Evolutionary conservation across 1,140 invertebrate genomes (phyloP), one percentile per base, ranked within the genome.

Genomic region (Halictus rubicundus): DNA sequence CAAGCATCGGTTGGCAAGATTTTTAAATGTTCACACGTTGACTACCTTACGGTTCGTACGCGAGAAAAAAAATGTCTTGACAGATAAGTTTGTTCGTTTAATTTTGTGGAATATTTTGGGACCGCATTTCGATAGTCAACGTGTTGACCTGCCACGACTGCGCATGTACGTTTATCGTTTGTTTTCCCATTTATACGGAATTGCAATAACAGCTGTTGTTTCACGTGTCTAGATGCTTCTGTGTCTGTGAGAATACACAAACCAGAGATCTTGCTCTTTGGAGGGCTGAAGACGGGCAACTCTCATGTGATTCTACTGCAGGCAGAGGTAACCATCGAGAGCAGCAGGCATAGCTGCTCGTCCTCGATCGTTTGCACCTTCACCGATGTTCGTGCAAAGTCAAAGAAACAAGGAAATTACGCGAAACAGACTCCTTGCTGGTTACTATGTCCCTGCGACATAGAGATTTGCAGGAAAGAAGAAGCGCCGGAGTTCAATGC

Each of bases 211-310:
- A 12, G 14, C 42, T 1, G 42, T 9, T 46, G 12, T 49, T 65
- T 39, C 52, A 19, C 42, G 42, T 25, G 59, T 69, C 0, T 46
- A 86, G 84, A 76, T 74, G 74, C 84, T 21, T 80, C 86, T 1
- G 25, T 97, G 81, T 96, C 96, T 1, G 90, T 96, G 19, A 94
- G 96, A 86, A 94, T 96, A 78, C 95, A 96, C 60, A 95, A 96
- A 84, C 96, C 96, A 19, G 96, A 97, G 90, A 93, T 98, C 39
- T 95, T 97, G 89, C 93, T 97, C 66, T 96, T 96, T 87, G 95
- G 96, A 19, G 95, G 96, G 86, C 93, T 95, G 9, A 95, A 94
- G 39, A 94, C 95, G 23, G 94, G 94, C n/a, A 95, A 95, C 76
- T 95, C 96, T n/a, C 94, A 96, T 82, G 95, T 96, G 25, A 93